Evolutionary conservation across 1,140 invertebrate genomes (phyloP).

Genomic region (Matsumurasca onukii): DNA sequence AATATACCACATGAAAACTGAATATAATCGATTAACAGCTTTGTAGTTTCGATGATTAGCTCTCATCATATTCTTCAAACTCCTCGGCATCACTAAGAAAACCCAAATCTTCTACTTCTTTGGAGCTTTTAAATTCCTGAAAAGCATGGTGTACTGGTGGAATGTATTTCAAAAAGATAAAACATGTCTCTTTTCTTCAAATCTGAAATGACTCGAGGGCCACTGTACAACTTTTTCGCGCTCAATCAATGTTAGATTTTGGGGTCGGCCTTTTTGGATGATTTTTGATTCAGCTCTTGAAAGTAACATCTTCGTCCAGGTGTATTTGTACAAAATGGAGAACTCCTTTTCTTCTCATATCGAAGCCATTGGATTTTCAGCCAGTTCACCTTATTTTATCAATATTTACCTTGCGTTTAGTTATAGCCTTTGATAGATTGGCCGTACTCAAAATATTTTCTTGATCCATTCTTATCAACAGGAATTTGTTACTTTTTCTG

Average conservation of each 20-base stretch:
- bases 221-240: slow-evolving; percentile 8
- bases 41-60: too few relatives aligned
- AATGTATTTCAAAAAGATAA: background rate
- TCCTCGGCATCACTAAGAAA: background rate
- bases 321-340: slow-evolving; percentile 22
- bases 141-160: slow-evolving; percentile 20
- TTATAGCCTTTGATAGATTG: slow-evolving; percentile 5
- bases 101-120: slow-evolving; percentile 11
- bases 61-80: background rate
- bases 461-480: slow-evolving; percentile 3
- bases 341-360: slow-evolving; percentile 13
- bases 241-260: background rate
- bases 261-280: slow-evolving; percentile 14
- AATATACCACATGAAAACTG: too few relatives aligned
- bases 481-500: slow-evolving; percentile 29
- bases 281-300: background rate
- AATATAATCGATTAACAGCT: too few relatives aligned
- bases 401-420: slow-evolving; percentile 28
- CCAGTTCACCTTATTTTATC: slow-evolving; percentile 19
- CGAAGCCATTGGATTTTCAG: slow-evolving; percentile 29
- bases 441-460: slow-evolving; percentile 8
- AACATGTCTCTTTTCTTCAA: background rate
- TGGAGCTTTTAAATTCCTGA: slow-evolving; percentile 21
- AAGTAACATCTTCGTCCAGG: slow-evolving; percentile 8
- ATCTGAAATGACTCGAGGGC: background rate